A percentile compares a stretch with the other conserved stretches of the same genome.
Evolutionary conservation across 2,797 vertebrate genomes (phyloP).

Genomic region (Danio jaintianensis): DNA sequence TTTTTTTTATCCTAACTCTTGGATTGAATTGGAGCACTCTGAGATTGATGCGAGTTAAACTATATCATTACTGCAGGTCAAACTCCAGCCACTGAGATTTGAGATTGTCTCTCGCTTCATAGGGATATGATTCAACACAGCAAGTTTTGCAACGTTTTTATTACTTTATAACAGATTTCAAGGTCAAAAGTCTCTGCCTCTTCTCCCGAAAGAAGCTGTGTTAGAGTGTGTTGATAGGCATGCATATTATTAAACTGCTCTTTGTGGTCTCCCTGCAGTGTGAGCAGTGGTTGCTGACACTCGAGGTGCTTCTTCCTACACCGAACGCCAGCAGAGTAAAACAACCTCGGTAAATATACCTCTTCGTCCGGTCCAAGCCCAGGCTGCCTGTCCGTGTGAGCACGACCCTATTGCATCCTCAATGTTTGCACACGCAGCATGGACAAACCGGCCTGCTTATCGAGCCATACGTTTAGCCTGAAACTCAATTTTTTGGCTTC

Average conservation of each 20-base stretch:
- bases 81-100: slow-evolving; percentile 26
- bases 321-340: slow-evolving; percentile 27
- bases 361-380: slow-evolving; percentile 1
- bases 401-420: slow-evolving; percentile 23
- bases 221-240: slow-evolving; percentile 25
- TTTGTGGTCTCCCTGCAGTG: slow-evolving; percentile 69
- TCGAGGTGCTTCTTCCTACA: slow-evolving; percentile 44
- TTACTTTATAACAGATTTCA: slow-evolving; percentile 47
- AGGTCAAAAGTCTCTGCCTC: slow-evolving; percentile 38
- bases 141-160: slow-evolving; percentile 41
- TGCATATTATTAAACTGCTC: slow-evolving; percentile 56
- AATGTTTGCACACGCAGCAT: slow-evolving; percentile 48
- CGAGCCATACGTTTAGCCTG: slow-evolving; percentile 31
- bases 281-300: slow-evolving; percentile 65
- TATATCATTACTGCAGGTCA: slow-evolving; percentile 34
- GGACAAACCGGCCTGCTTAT: slow-evolving; percentile 34
- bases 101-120: slow-evolving; percentile 8
- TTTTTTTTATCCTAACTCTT: no score
- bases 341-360: slow-evolving; percentile 65
- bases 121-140: slow-evolving; percentile 21
- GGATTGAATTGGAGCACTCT: neutral
- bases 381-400: slow-evolving; percentile 39
- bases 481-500: slow-evolving; percentile 39
- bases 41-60: slow-evolving; percentile 12
- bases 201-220: slow-evolving; percentile 22